phyloP scores from a whole-genome alignment of 2,888 invertebrate genomes.

The Anoplius nigerrimus region DNA sequence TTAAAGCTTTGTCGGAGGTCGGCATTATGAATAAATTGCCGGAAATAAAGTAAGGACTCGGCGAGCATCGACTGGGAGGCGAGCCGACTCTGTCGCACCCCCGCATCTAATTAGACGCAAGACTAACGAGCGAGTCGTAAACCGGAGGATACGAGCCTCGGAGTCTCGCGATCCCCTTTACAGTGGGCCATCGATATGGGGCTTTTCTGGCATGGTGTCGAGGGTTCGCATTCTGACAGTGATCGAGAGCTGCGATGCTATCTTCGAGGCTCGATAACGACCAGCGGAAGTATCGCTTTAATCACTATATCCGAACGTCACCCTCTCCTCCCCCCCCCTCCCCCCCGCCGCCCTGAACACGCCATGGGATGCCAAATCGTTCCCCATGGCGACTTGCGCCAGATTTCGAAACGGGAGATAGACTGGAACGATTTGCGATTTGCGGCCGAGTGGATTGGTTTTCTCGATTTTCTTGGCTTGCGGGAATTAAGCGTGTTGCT shows the following conservation, averaged over 20 bases:
- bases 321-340: no score
- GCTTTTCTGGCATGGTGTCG: constrained; percentile 42
- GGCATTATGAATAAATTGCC: no score
- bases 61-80: not conserved
- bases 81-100: not conserved
- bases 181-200: constrained; percentile 42
- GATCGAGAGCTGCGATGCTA: constrained; percentile 68
- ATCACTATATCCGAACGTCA: constrained; percentile 69
- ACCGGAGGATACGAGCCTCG: constrained; percentile 20
- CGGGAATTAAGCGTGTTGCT: no score
- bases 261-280: constrained; percentile 66
- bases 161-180: constrained; percentile 16
- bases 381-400: constrained; percentile 8
- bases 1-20: no score
- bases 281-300: constrained; percentile 72
- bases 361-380: constrained; percentile 18
- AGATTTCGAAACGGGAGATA: no score
- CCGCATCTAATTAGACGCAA: constrained; percentile 23
- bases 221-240: constrained; percentile 61
- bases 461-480: no score
- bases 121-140: constrained; percentile 15
- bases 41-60: no score
- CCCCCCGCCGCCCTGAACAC: no score
- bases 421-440: no score
- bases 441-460: no score